phyloP scores from a whole-genome alignment of 2,888 invertebrate species.

The Argyra leucocephala region DNA sequence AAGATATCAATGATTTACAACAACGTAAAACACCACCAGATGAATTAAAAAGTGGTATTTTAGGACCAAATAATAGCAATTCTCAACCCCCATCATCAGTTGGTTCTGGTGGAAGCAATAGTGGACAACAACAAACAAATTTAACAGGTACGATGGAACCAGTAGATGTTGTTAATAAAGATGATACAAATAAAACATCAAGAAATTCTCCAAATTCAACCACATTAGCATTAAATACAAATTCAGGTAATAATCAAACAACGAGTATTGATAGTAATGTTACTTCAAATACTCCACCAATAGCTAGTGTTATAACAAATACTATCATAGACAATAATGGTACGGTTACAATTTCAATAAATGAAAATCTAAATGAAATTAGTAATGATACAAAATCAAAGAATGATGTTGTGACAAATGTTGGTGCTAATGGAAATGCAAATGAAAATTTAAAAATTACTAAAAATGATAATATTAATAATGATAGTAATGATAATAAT shows the following conservation, averaged over 20 bases:
- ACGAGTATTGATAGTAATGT: background rate
- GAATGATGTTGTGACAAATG: too few species aligned
- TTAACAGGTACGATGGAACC: conserved; percentile 25
- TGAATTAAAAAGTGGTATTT: conserved; percentile 10
- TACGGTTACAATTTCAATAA: background rate
- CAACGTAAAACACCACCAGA: conserved; percentile 15
- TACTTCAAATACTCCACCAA: background rate
- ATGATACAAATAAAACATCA: conserved; percentile 19
- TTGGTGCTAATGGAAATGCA: background rate
- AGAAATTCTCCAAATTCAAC: conserved; percentile 7
- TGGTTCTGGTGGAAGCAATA: background rate
- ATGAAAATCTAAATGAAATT: background rate
- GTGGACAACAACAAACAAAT: conserved; percentile 24
- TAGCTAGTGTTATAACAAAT: too few species aligned
- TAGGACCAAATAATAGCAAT: conserved; percentile 8
- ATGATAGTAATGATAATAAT: background rate
- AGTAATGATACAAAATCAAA: background rate
- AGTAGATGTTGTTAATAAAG: conserved; percentile 16
- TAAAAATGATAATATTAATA: background rate
- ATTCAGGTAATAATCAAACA: background rate
- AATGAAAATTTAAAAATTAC: background rate
- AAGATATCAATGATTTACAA: conserved; percentile 16
- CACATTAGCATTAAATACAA: conserved; percentile 1
- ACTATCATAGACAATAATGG: background rate
- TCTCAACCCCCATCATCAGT: background rate